Conservation (phyloP, 2,888 invertebrate genomes). For the Cordilura impudica region DNA sequence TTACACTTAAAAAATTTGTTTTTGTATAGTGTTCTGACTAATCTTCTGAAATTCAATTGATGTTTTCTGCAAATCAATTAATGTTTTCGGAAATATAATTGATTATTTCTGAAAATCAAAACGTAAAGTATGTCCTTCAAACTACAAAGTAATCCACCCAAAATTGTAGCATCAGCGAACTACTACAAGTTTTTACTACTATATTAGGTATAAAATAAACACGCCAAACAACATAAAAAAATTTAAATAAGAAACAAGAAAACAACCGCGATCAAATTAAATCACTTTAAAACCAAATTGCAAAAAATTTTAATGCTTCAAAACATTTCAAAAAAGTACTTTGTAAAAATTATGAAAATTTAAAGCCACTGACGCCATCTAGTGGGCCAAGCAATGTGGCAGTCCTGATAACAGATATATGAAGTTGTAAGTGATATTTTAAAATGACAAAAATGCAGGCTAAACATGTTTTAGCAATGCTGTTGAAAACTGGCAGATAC, state of each 20-base stretch:
- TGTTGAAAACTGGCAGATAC: slow-evolving; percentile 62
- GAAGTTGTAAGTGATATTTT: slow-evolving; percentile 62
- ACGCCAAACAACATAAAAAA: background rate
- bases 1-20: no score
- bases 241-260: slow-evolving; percentile 6
- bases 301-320: slow-evolving; percentile 62
- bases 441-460: slow-evolving; percentile 62
- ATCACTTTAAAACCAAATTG: slow-evolving; percentile 53
- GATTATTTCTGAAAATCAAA: no score
- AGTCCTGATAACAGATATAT: background rate
- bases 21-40: no score
- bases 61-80: no score
- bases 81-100: no score
- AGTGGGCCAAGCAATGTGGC: slow-evolving; percentile 8
- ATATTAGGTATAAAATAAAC: no score
- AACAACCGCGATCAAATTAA: slow-evolving; percentile 41
- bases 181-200: no score
- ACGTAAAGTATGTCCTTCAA: no score
- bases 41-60: no score
- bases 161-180: no score
- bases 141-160: no score
- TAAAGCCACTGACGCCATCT: slow-evolving; percentile 51
- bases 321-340: background rate
- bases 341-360: background rate
- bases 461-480: slow-evolving; percentile 61